A percentile compares a stretch with the other conserved stretches of the same genome.
phyloP scores from a whole-genome alignment of 2,113 vertebrate genomes.

The Murina feae region DNA sequence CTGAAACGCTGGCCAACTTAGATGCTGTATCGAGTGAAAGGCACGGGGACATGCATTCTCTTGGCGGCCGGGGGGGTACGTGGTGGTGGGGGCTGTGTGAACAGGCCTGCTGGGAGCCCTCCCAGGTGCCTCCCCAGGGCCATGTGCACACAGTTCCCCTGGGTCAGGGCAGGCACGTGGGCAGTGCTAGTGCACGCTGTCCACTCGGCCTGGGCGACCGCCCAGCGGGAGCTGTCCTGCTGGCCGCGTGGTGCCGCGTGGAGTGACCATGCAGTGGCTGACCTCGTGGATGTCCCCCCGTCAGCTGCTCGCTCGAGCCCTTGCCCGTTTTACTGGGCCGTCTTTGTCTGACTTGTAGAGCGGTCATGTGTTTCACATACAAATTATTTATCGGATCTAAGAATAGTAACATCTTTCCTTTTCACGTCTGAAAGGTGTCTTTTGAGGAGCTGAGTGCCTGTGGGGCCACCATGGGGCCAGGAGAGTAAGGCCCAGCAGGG shows the following conservation, averaged over 20 bases:
- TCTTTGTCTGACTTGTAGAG: not conserved
- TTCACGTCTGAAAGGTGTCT: not conserved
- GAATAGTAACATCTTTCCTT: no score
- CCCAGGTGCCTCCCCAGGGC: rapidly evolving
- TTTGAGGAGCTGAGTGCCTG: not conserved
- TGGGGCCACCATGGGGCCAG: not conserved
- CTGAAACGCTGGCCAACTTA: no score
- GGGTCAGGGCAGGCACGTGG: no score
- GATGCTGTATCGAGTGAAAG: not conserved
- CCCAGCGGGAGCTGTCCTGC: not conserved
- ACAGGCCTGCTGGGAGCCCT: not conserved
- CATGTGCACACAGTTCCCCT: not conserved
- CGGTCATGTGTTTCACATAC: no score
- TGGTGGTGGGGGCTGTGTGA: not conserved
- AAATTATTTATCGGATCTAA: not conserved
- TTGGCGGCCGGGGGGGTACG: not conserved
- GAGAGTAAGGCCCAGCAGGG: not conserved
- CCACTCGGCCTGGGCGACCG: not conserved
- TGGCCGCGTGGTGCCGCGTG: not conserved
- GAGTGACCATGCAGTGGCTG: not conserved
- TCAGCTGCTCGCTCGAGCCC: not conserved
- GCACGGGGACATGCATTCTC: not conserved
- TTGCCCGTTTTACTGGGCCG: not conserved
- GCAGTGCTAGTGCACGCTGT: no score
- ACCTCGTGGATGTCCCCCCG: not conserved